phyloP scores from a whole-genome alignment of 2,113 vertebrate genomes.

The human region GRCh38 chr1:18552501-18553000 shows the following conservation, averaged over 20 bases:
- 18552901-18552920: not conserved
- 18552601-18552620: not conserved
- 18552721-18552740: too few species aligned
- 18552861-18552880: too few species aligned
- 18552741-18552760: fast-evolving
- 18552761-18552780: too few species aligned
- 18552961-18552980: fast-evolving
- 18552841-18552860: fast-evolving
- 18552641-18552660: not conserved
- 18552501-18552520: too few species aligned
- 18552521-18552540: not conserved
- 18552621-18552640: not conserved
- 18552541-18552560: fast-evolving
- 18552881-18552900: fast-evolving
- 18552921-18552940: not conserved
- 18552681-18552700: not conserved
- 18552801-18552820: fast-evolving
- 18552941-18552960: not conserved
- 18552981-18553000: not conserved
- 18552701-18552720: not conserved
- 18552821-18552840: not conserved
- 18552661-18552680: too few species aligned
- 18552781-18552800: not conserved
- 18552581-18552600: not conserved
- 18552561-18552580: not conserved